Evolutionary conservation across 2,888 invertebrate species (phyloP), one percentile per base, ranked within the genome.

Genomic region (Diploptera punctata): DNA sequence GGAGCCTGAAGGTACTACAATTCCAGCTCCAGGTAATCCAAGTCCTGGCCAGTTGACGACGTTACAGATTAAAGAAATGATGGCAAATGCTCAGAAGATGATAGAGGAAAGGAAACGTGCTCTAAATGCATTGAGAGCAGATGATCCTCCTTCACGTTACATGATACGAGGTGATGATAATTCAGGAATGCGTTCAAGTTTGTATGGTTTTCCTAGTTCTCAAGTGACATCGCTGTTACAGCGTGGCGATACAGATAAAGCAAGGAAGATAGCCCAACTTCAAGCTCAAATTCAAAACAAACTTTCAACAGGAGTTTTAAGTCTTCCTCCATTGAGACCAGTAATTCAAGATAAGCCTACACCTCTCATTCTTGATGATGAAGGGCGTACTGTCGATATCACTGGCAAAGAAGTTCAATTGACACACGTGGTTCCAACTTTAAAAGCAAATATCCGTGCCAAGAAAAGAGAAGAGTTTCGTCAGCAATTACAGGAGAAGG

Each of bases 371-470:
- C 85, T 99, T 74, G 98, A 99, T 81, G 91, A 93, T 61, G 94
- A 97, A 80, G 98, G 98, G 0, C 87, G 97, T 74, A 98, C 98
- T 0, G 92, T 98, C 7, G 98, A 99, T 82, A 92, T 92, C 68
- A 91, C 92, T 26, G 98, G 91, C 18, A 88, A 89, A 82, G 90
- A 95, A 70, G 91, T 98, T 1, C 94, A 96, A 79, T 87, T 99
- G 60, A 94, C 95, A 0, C 95, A 95, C 73, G 91, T 97, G 2
- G 93, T 93, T 2, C 98, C 98, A 0, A 98, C 97, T 0, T 86
- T 98, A 0, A 98, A 98, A 81, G 86, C 98, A 0, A 98, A 98
- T 81, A 97, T 98, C 78, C 85, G 98, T 67, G 98, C 98, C 0
- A 95, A 97, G 79, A 93, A 95, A 68, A 88, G 95, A 65, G 97